Conservation (phyloP, 2,888 invertebrate species). For the Harpalus rubripes region DNA sequence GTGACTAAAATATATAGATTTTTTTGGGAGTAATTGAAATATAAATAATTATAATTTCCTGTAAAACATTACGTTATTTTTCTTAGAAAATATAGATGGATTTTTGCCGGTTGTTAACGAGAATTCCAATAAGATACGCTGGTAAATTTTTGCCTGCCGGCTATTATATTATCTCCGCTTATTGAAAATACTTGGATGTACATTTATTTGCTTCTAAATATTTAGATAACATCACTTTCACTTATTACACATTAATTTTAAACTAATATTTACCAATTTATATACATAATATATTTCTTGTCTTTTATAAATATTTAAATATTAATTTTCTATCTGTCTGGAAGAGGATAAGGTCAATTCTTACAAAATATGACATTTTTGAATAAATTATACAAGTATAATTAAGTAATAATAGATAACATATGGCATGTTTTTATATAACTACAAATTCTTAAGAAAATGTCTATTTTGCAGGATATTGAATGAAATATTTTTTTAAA, state of each 20-base stretch:
- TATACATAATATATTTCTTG: neutral
- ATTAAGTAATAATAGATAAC: neutral
- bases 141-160: constrained; percentile 3
- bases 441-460: neutral
- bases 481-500: no score
- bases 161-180: neutral
- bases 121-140: neutral
- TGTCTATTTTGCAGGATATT: no score
- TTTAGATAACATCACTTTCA: constrained; percentile 30
- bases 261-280: neutral
- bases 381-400: neutral
- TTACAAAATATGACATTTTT: neutral
- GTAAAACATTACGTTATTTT: neutral
- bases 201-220: constrained; percentile 8
- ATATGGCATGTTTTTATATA: neutral
- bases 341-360: neutral
- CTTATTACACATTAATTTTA: constrained; percentile 12
- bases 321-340: neutral
- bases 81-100: constrained; percentile 1
- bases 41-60: neutral
- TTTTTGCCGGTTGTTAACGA: neutral
- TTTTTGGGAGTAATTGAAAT: neutral
- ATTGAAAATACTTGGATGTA: neutral
- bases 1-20: neutral
- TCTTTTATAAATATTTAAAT: neutral